Base-by-base conservation (phyloP, 1,140 invertebrate genomes). In the Leguminivora glycinivorella region DNA sequence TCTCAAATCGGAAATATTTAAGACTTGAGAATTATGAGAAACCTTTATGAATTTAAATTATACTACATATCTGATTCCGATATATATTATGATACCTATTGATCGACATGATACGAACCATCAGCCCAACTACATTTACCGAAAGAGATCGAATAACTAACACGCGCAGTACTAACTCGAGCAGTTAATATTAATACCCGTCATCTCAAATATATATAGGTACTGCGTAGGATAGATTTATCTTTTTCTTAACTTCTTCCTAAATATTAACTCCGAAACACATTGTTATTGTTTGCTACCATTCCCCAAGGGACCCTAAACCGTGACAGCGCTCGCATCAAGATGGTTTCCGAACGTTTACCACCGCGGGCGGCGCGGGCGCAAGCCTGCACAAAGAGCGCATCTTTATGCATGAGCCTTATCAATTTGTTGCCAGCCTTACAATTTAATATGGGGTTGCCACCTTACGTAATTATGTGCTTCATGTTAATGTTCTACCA, bases 341-440 rank as follows among this genome's bases (percentile, higher is more conserved):
- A 52, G 47, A 52, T 52, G 47, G 47, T 52, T 52, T 52, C 47
- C 47, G 19, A 52, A 52, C 47, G 47, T 52, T 52, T 52, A 52
- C 47, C 47, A 52, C 47, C 47, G 47, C 47, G 47, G 47, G 47
- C 47, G 47, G 22, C 19, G 47, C 47, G 10, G 10, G 14, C 17
- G 47, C 47, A n/a, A n/a, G 47, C 47, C 14, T 22, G n/a, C 19
- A 52, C 47, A 52, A 22, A 22, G 47, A n/a, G 47, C 47, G 47
- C 47, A 52, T 52, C 47, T 52, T 52, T 52, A 52, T 52, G 47
- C 47, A 52, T 52, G 47, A 52, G 47, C 19, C 47, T 52, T 52
- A 52, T 52, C 47, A 22, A 52, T 52, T 52, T 52, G 47, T 52
- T 52, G 47, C 47, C 47, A 52, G 47, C 19, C 47, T 52, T 52